These are phyloP conservation scores for Serrognathus titanus DNA, from an alignment of 2,888 invertebrate species.

Conservation along the genomic window DNA sequence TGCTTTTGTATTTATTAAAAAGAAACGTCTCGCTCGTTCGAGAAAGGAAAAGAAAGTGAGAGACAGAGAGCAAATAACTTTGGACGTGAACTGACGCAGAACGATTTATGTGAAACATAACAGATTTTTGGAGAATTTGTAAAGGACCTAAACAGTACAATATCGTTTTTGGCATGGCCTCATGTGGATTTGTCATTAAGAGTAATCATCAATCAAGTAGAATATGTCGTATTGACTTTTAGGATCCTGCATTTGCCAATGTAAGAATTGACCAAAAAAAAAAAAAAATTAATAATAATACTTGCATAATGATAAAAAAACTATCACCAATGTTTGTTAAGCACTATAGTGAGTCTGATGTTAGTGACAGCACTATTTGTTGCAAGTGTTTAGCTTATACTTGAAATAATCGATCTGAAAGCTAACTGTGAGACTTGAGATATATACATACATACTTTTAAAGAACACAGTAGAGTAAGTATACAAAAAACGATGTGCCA, in stretches of 20 bases:
- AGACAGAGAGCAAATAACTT: too few relatives aligned
- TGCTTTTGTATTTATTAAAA: too few relatives aligned
- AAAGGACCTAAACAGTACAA: slow-evolving; percentile 26
- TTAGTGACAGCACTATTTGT: slow-evolving; percentile 23
- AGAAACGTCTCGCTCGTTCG: too few relatives aligned
- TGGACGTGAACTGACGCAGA: too few relatives aligned
- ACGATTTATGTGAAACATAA: too few relatives aligned
- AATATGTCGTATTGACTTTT: slow-evolving; percentile 15
- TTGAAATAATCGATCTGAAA: slow-evolving; percentile 11
- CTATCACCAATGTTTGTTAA: slow-evolving; percentile 18
- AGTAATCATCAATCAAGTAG: background rate
- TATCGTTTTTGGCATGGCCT: slow-evolving; percentile 11
- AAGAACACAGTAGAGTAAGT: slow-evolving; percentile 14
- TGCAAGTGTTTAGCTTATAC: slow-evolving; percentile 15
- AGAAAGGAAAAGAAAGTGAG: too few relatives aligned
- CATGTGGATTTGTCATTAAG: background rate
- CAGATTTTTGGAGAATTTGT: slow-evolving; percentile 7
- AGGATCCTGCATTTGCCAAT: slow-evolving; percentile 18
- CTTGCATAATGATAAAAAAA: slow-evolving; percentile 5
- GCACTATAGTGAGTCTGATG: slow-evolving; percentile 19
- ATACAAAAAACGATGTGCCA: slow-evolving; percentile 13
- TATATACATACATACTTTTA: slow-evolving; percentile 2
- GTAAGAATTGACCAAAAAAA: slow-evolving; percentile 16
- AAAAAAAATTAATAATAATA: slow-evolving; percentile 6
- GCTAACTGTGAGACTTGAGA: background rate